Evolutionary conservation across 2,888 invertebrate genomes (phyloP).

Genomic region (Eupithecia inturbata): DNA sequence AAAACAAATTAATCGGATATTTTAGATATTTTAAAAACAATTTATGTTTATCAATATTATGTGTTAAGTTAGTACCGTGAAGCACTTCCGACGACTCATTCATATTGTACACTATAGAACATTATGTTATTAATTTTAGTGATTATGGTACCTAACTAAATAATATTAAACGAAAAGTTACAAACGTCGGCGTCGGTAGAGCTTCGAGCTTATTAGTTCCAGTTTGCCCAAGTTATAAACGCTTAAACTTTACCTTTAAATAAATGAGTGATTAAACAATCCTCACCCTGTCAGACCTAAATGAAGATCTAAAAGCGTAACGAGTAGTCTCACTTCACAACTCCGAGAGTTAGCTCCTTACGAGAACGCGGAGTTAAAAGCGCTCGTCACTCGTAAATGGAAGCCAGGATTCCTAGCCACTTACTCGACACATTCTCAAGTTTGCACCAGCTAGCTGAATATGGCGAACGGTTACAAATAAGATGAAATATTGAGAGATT

Average conservation of each 20-base stretch:
- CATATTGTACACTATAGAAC: background rate
- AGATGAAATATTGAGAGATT: background rate
- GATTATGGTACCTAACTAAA: background rate
- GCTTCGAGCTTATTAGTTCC: background rate
- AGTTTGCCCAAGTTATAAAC: constrained; percentile 3
- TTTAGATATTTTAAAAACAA: no score
- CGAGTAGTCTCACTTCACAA: constrained; percentile 43
- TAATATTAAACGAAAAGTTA: background rate
- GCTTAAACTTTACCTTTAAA: background rate
- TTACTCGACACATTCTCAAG: constrained; percentile 55
- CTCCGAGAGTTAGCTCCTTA: constrained; percentile 42
- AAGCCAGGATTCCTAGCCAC: constrained; percentile 54
- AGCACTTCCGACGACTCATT: background rate
- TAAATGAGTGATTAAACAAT: constrained; percentile 13
- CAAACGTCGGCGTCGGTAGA: background rate
- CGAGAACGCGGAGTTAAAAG: constrained; percentile 44
- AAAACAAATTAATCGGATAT: no score
- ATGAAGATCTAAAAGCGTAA: constrained; percentile 36
- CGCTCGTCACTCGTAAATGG: constrained; percentile 52
- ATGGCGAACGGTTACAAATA: constrained; percentile 1
- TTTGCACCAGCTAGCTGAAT: constrained; percentile 52
- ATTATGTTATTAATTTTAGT: background rate
- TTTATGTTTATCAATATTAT: no score
- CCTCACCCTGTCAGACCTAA: constrained; percentile 16
- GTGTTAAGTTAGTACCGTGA: background rate